A percentile compares a stretch with the other conserved stretches of the same genome.
These are phyloP conservation scores for Euleptes europaea DNA, from an alignment of 2,113 vertebrate species.

Conservation along the genomic window DNA sequence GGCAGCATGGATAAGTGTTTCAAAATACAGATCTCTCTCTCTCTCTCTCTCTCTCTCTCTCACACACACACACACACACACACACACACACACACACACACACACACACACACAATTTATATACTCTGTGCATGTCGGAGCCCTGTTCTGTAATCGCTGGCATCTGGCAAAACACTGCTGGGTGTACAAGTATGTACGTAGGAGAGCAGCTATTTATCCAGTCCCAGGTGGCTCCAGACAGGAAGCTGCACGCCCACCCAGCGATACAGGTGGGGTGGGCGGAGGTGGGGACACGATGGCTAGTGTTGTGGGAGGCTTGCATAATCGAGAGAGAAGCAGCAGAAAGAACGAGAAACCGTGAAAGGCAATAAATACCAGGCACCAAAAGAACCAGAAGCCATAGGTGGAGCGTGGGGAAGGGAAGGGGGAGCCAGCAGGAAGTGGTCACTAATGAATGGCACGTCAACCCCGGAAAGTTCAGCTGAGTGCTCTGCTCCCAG, in stretches of 20 bases:
- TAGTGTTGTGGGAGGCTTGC: background rate
- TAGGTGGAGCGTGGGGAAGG: fast-evolving
- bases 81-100: no score
- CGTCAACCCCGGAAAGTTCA: background rate
- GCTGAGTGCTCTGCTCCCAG: background rate
- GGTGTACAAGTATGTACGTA: background rate
- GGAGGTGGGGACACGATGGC: background rate
- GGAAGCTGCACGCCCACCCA: background rate
- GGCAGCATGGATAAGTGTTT: no score
- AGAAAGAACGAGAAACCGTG: fast-evolving
- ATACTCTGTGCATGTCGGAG: background rate
- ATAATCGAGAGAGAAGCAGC: background rate
- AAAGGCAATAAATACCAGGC: fast-evolving
- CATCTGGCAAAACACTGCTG: background rate
- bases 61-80: fast-evolving
- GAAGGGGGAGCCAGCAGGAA: background rate
- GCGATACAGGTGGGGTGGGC: background rate
- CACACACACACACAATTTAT: no score
- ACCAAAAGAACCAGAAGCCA: background rate
- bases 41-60: no score
- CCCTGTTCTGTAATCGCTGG: background rate
- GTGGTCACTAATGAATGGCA: slow-evolving; percentile 51
- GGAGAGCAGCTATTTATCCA: background rate
- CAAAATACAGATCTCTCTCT: no score
- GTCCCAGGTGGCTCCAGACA: background rate